These are phyloP conservation scores for Caenorhabditis drosophilae DNA, from an alignment of 2,888 invertebrate species.

Conservation along the genomic window DNA sequence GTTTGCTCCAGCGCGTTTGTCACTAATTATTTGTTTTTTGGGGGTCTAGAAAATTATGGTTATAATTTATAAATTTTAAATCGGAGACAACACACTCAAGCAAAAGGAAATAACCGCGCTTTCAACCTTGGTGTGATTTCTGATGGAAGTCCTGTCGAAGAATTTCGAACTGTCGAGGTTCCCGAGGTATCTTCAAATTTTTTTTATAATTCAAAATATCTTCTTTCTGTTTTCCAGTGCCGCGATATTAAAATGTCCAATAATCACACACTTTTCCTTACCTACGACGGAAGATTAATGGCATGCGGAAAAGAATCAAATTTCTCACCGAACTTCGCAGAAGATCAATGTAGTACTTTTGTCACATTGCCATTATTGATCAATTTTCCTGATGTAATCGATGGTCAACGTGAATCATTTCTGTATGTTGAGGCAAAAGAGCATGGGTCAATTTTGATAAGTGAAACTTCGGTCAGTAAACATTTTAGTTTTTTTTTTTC, in stretches of 20 bases:
- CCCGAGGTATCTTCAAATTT: background rate
- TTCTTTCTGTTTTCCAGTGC: background rate
- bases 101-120: constrained; percentile 17
- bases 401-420: background rate
- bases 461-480: background rate
- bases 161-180: constrained; percentile 11
- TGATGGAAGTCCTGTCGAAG: constrained; percentile 27
- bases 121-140: constrained; percentile 33
- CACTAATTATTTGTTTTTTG: too few relatives aligned
- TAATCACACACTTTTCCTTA: constrained; percentile 22
- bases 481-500: background rate
- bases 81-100: too few relatives aligned
- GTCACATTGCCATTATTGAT: constrained; percentile 8
- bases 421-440: background rate
- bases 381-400: background rate
- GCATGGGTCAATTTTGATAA: background rate
- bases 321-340: constrained; percentile 4
- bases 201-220: background rate
- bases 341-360: constrained; percentile 2
- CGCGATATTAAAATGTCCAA: constrained; percentile 23
- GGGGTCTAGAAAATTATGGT: too few relatives aligned
- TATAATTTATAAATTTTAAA: too few relatives aligned
- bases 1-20: too few relatives aligned
- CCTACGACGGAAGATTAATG: constrained; percentile 6
- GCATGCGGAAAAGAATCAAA: constrained; percentile 24